phyloP scores from a whole-genome alignment of 1,140 invertebrate species.

The Drosophila rhopaloa region DNA sequence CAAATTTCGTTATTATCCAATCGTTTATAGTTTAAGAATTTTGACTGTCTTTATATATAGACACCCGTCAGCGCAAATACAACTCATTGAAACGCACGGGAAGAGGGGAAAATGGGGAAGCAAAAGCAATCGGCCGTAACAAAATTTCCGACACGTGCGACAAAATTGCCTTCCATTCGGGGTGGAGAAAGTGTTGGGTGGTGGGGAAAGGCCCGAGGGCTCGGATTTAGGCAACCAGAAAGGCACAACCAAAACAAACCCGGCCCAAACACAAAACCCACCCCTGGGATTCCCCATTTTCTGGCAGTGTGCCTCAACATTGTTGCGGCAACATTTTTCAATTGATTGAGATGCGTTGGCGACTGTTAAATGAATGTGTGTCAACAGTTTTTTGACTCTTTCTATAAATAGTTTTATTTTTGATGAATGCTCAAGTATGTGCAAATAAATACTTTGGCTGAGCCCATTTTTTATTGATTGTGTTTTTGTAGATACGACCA shows the following conservation, averaged over 20 bases:
- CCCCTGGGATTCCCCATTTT: constrained; percentile 20
- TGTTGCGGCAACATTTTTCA: constrained; percentile 44
- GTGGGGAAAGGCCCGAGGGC: constrained; percentile 17
- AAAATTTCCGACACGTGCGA: constrained; percentile 82
- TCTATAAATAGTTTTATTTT: constrained; percentile 42
- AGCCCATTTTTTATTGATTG: not conserved
- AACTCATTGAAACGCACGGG: constrained; percentile 37
- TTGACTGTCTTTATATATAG: constrained; percentile 10
- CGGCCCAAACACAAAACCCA: constrained; percentile 15
- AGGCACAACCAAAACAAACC: constrained; percentile 45
- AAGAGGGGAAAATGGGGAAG: constrained; percentile 31
- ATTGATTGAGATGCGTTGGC: constrained; percentile 20
- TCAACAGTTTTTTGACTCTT: constrained; percentile 24
- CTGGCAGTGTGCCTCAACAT: constrained; percentile 18
- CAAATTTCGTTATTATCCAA: too few relatives aligned
- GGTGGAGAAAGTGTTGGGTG: constrained; percentile 12
- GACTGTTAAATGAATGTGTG: constrained; percentile 34
- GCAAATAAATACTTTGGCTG: constrained; percentile 4
- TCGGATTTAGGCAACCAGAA: constrained; percentile 38
- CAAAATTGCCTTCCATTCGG: constrained; percentile 61
- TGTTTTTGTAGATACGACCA: constrained; percentile 16
- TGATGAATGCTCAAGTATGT: constrained; percentile 9
- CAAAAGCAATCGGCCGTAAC: constrained; percentile 80
- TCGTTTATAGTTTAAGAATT: constrained; percentile 1
- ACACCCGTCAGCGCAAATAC: constrained; percentile 26